Conservation (phyloP, 2,888 invertebrate species). For the Rhagium mordax region DNA sequence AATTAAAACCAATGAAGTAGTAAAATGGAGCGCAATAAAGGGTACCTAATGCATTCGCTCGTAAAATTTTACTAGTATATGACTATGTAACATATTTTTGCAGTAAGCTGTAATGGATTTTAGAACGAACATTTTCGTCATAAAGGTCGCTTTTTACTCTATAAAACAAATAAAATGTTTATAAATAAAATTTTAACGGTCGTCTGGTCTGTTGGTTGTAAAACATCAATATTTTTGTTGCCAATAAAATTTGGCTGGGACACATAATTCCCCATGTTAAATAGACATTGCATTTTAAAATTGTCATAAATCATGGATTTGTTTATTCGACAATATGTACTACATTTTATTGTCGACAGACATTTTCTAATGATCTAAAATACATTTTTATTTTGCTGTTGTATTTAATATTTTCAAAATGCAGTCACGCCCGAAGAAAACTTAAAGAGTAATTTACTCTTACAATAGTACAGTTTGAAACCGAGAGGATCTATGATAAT, state of each 20-base stretch:
- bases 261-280: no score
- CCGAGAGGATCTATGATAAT: no score
- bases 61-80: not conserved
- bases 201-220: not conserved
- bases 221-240: not conserved
- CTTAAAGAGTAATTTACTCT: no score
- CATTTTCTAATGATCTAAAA: not conserved
- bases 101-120: not conserved
- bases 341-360: not conserved
- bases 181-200: not conserved
- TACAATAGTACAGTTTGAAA: no score
- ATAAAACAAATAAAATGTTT: not conserved
- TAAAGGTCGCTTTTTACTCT: not conserved
- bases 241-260: not conserved
- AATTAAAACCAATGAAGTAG: not conserved
- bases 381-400: no score
- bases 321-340: not conserved
- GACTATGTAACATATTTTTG: not conserved
- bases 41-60: not conserved
- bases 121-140: not conserved
- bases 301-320: not conserved
- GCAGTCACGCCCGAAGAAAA: no score
- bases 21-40: not conserved
- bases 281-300: not conserved
- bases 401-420: no score